Conservation (phyloP, 2,888 invertebrate genomes). For the Dynastes tityus region DNA sequence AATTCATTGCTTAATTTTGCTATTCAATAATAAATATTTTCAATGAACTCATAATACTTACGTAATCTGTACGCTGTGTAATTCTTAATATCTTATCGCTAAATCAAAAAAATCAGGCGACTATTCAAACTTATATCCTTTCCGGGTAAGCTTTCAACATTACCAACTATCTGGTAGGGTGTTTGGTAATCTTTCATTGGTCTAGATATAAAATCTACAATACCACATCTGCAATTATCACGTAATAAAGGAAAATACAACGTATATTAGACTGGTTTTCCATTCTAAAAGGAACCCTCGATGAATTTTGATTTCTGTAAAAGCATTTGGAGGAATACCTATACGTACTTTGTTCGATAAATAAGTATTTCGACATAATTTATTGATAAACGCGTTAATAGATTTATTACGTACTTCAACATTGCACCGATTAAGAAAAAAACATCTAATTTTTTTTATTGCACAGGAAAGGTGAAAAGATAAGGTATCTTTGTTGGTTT, state of each 20-base stretch:
- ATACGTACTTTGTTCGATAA: not conserved
- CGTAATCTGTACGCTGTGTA: not conserved
- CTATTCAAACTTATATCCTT: not conserved
- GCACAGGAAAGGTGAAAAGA: not conserved
- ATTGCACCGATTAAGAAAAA: conserved; percentile 12
- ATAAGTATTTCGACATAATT: conserved; percentile 8
- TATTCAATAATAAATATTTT: too few species aligned
- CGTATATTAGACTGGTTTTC: too few species aligned
- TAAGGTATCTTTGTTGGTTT: conserved; percentile 31
- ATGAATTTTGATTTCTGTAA: too few species aligned
- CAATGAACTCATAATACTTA: too few species aligned
- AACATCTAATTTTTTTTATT: conserved; percentile 30
- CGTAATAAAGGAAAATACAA: too few species aligned
- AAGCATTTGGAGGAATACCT: too few species aligned
- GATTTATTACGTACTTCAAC: conserved; percentile 20
- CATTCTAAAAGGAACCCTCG: too few species aligned
- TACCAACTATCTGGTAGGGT: too few species aligned
- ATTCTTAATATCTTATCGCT: not conserved
- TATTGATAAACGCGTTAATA: conserved; percentile 28
- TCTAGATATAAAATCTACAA: too few species aligned
- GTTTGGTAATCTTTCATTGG: too few species aligned
- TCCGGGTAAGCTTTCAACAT: not conserved
- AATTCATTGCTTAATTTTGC: too few species aligned
- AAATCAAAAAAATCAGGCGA: not conserved
- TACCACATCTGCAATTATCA: too few species aligned